Evolutionary conservation across 2,797 vertebrate genomes (phyloP), one percentile per base, ranked within the genome.

Genomic region (Alauda arvensis): DNA sequence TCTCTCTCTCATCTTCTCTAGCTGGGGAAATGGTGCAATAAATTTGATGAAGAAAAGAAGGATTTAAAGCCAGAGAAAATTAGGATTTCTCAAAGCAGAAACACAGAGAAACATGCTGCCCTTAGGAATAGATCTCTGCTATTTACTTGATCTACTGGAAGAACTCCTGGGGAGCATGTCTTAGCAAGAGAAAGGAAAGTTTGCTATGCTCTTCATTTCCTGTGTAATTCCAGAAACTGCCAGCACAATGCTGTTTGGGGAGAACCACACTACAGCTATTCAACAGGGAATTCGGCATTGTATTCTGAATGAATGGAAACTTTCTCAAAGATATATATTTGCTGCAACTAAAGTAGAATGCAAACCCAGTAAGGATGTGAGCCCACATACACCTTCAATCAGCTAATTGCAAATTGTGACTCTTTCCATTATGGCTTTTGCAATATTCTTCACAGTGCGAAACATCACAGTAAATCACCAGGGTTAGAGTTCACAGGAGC

Each of bases 141-240:
- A 71, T 92, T 93, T 90, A 94, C 81, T 94, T 14, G 61, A 94
- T 91, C 91, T 87, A 90, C 87, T 91, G 89, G 92, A 94, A 93
- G 85, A 92, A 85, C 90, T 91, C 90, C 85, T 21, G 10, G 62
- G 87, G 81, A 92, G 89, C 77, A 52, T 12, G 75, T 84, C 87
- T 89, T 92, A 77, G 75, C 85, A 89, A 89, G 80, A 93, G 80
- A 93, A 94, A 92, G 88, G 88, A 77, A 91, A 93, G 91, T 79
- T 77, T 92, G 87, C 90, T 95, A 66, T 65, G 89, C 88, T 93
- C 93, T 87, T 94, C 90, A 94, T 94, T 94, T 95, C 94, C 91
- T 93, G 89, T 93, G 91, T 92, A 94, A 94, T 85, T 92, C 88
- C 91, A 95, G 91, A 94, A 91, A 95, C 85, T 91, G 89, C 92